These are phyloP conservation scores for Neogale vison DNA, from an alignment of 2,113 vertebrate genomes.

Conservation along the genomic window DNA sequence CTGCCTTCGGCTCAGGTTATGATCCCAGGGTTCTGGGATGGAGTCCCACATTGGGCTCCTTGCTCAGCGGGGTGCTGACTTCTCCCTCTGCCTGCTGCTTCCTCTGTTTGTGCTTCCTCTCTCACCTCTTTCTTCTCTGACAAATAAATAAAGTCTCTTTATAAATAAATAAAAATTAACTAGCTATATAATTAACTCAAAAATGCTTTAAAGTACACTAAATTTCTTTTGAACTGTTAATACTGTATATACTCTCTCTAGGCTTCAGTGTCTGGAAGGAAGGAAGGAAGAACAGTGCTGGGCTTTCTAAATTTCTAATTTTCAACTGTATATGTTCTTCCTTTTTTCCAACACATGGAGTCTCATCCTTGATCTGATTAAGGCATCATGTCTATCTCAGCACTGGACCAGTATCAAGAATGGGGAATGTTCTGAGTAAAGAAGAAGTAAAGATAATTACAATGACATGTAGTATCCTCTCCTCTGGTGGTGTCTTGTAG, in stretches of 20 bases:
- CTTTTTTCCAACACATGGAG: neutral
- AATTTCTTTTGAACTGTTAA: neutral
- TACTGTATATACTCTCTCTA: neutral
- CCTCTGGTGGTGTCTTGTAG: neutral
- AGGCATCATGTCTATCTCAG: neutral
- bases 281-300: neutral
- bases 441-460: neutral
- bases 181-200: too few species aligned
- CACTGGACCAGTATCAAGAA: neutral
- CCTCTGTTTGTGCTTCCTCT: neutral
- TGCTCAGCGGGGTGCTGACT: neutral
- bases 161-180: too few species aligned
- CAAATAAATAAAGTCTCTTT: neutral
- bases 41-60: neutral
- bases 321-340: neutral
- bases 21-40: neutral
- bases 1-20: neutral
- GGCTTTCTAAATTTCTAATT: neutral
- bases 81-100: neutral
- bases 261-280: neutral
- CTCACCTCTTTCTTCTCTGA: neutral
- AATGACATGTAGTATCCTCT: neutral
- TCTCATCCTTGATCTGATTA: neutral
- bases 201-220: neutral
- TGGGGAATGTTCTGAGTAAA: neutral